Evolutionary conservation across 2,113 vertebrate species (phyloP), one percentile per base, ranked within the genome.

Genomic region (Apteryx mantelli): DNA sequence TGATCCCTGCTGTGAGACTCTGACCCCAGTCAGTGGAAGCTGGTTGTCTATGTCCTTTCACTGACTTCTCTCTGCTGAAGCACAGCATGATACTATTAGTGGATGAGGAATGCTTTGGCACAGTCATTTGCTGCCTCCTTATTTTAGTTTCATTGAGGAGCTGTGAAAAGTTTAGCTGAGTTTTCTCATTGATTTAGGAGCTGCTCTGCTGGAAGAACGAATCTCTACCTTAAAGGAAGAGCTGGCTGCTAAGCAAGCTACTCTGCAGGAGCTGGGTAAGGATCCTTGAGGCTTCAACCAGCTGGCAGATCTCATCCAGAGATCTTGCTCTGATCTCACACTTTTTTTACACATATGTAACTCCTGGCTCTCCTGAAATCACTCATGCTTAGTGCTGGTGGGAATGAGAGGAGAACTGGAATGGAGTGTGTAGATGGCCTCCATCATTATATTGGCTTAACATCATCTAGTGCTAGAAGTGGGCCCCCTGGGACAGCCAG

Each of bases 181-280:
- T 7, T 22, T 95, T 81, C 95, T 18, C 70, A 56, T 56, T 90
- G 48, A 8, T 92, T 25, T 78, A 99, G 98, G 98, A 83, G 87
- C 95, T 5, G 61, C 68, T 86, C 66, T 96, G 79, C 97, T 99
- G 95, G 98, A 98, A 86, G 96, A 95, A 13, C 97, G 13, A 50
- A 96, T 99, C 74, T 98, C 96, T 0, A 53, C 86, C 76, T 91
- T 99, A 65, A 97, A 98, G 75, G 96, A 98, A 75, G 97, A 98
- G 94, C 87, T 99, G 80, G 92, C 95, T 68, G 74, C 18, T 1
- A 98, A 98, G 70, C 97, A 98, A 88, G 95, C 94, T 38, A 95
- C 95, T n/a, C 85, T 98, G 55, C 97, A 98, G 91, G 97, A 97
- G 24, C 73, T 99, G 66, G 99, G 99, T 99, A 98, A 98, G 97